A percentile compares a stretch with the other conserved stretches of the same genome.
Conservation (phyloP, 2,113 vertebrate species). For the Petrocephalus zakoni region DNA sequence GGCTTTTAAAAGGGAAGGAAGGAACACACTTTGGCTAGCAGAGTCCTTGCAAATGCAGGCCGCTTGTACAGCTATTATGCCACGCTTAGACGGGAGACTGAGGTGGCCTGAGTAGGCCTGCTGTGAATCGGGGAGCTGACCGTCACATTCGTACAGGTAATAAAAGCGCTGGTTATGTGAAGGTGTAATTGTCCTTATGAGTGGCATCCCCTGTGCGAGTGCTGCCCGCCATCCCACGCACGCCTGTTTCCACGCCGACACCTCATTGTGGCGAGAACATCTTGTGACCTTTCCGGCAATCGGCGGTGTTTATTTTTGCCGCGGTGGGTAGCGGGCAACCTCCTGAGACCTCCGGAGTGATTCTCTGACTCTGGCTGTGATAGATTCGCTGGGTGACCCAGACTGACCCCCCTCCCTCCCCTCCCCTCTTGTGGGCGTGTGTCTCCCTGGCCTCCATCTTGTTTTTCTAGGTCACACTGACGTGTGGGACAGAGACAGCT, state of each 20-base stretch:
- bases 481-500: slow-evolving; percentile 67
- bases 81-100: background rate
- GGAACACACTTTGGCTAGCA: background rate
- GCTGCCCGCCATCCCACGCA: background rate
- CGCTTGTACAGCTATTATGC: background rate
- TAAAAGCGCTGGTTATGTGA: background rate
- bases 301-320: background rate
- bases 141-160: background rate
- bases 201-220: background rate
- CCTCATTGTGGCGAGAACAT: background rate
- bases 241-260: background rate
- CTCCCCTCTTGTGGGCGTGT: background rate
- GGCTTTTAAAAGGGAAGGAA: background rate
- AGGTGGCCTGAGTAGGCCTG: slow-evolving; percentile 27
- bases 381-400: background rate
- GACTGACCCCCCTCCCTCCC: background rate
- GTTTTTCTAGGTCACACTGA: slow-evolving; percentile 75
- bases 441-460: slow-evolving; percentile 32
- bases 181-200: background rate
- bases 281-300: background rate
- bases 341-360: background rate
- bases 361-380: background rate
- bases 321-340: background rate
- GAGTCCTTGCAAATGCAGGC: background rate
- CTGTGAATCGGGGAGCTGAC: background rate